Base-by-base conservation (phyloP, 1,140 invertebrate species). In the Heliconius congener region DNA sequence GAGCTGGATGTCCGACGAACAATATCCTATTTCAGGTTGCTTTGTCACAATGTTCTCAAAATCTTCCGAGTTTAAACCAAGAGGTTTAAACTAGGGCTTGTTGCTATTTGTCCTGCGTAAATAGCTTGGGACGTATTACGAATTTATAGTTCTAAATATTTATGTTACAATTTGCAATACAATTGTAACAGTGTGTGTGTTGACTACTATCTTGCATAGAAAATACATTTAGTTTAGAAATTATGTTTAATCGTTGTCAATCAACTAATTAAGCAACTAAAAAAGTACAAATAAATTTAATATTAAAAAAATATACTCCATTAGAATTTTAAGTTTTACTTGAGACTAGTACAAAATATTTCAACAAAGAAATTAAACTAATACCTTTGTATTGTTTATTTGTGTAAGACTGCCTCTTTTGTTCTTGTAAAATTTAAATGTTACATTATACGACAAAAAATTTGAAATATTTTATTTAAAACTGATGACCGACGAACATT, bases 51-150 rank as follows among this genome's bases (percentile, higher is more conserved):
- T 71, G 23, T 23, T 30, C 60, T 76, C 13, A 34, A 71, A 71
- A 76, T 39, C 55, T 27, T 76, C 27, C n/a, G 5, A 76, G 66
- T 76, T 76, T 71, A 27, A 76, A 42, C 60, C 55, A 13, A 66
- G 75, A 39, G 37, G 37, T n/a, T 72, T 30, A 71, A 71, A 76
- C 74, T 76, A 46, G 74, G 71, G 75, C n/a, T 76, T 76, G 71
- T 76, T 76, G 60, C 66, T 76, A 50, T 76, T 76, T 76, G 66
- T 71, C 39, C 70, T 72, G n/a, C 37, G 9, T 42, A 72, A 37
- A 37, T 39, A 72, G 37, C 1, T 39, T 39, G 37, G 6, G 19
- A 42, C 0, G 30, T 42, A 72, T n/a, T 72, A 72, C 8, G 19
- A 72, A 39, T 72, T 71, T 72, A 37, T 71, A n/a, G 9, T 71